Evolutionary conservation across 2,797 vertebrate species (phyloP).

Genomic region (Cynopterus sphinx): DNA sequence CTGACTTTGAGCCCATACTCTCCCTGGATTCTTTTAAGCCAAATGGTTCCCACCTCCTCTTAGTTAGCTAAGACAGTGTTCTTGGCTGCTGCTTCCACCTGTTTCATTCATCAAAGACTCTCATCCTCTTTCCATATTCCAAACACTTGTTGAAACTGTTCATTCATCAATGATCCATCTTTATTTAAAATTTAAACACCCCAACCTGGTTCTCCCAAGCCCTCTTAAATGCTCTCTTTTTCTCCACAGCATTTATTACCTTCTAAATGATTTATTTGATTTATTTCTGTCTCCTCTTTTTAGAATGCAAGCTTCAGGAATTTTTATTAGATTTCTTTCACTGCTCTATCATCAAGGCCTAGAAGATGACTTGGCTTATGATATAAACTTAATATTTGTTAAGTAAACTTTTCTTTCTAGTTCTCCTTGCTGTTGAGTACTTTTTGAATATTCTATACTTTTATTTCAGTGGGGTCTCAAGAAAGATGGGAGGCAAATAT

Average conservation of each 20-base stretch:
- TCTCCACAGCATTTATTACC: neutral
- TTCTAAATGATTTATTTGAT: neutral
- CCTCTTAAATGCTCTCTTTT: neutral
- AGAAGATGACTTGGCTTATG: neutral
- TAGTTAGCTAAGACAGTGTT: neutral
- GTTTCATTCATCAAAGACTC: neutral
- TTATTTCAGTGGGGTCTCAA: constrained; percentile 6
- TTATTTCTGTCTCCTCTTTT: neutral
- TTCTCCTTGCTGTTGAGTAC: neutral
- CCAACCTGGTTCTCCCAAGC: neutral
- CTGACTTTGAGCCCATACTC: neutral
- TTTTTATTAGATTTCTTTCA: neutral
- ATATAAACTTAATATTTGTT: neutral
- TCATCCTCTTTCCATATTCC: neutral
- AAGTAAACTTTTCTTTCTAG: neutral
- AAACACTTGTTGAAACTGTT: neutral
- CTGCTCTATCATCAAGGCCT: neutral
- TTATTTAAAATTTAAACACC: neutral
- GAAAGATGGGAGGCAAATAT: neutral
- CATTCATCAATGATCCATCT: neutral
- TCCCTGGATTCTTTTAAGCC: neutral
- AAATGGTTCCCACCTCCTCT: neutral
- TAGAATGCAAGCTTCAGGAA: neutral
- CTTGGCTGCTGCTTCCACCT: neutral
- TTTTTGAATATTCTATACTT: neutral